These are phyloP conservation scores for Onchidella celtica DNA, from an alignment of 2,888 invertebrate genomes.

Conservation along the genomic window DNA sequence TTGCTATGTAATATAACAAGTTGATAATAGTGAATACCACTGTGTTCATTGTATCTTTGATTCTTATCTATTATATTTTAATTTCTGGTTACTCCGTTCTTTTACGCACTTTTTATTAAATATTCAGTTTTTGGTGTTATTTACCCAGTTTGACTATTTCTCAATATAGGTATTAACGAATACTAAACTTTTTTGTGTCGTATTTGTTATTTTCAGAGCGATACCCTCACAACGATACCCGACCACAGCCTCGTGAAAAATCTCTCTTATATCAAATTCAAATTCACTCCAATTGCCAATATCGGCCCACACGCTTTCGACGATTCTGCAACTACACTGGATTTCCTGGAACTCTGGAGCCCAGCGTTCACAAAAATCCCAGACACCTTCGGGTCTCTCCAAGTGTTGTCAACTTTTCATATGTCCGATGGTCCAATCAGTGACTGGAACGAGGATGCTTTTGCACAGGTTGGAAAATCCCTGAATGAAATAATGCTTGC, in stretches of 20 bases:
- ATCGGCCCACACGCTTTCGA: neutral
- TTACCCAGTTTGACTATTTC: no score
- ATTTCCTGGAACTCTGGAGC: neutral
- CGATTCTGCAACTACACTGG: neutral
- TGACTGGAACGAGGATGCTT: conserved; percentile 15
- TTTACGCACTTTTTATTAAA: no score
- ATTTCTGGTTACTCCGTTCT: no score
- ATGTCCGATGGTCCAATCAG: neutral
- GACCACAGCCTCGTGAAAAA: neutral
- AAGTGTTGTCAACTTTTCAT: neutral
- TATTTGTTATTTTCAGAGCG: conserved; percentile 6
- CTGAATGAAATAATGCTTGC: neutral
- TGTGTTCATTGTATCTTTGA: no score
- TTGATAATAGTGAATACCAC: no score
- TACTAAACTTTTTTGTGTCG: no score
- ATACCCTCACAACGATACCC: neutral
- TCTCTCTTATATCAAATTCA: neutral
- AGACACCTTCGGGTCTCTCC: neutral
- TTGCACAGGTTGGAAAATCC: neutral
- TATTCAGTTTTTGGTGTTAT: no score
- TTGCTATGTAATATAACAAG: no score
- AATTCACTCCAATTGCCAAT: neutral
- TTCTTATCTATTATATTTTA: no score
- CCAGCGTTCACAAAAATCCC: conserved; percentile 3
- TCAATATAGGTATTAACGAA: no score